Base-by-base conservation (phyloP, 2,888 invertebrate species). In the Bhutanitis thaidina region DNA sequence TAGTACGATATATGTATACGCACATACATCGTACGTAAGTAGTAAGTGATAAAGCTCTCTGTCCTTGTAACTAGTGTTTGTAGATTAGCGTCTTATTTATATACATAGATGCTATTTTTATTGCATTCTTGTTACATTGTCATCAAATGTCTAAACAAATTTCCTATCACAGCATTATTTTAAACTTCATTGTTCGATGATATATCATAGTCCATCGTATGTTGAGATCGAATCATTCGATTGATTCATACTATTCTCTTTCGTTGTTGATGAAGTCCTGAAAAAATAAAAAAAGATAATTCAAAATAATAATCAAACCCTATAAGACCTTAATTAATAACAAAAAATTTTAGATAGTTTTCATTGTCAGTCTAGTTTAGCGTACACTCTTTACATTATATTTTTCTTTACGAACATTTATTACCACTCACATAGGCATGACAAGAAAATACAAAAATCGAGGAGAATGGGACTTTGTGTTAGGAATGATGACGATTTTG, bases 191-290 rank as follows among this genome's bases (percentile, higher is more conserved):
- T 34, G 1, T 12, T 12, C 4, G 10, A 34, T 5, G n/a, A 15
- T 20, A 20, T 13, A 67, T 78, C 69, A 83, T 52, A 83, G 73
- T 47, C 71, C 80, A 56, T 82, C 81, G 53, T 75, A 82, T 10
- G 81, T 72, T 14, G 77, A 69, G 32, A 69, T 67, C 0, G 78
- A 74, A 38, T 80, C 80, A 50, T 60, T 71, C 36, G 80, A 77
- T 55, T 78, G 80, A 10, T 71, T 77, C 0, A 75, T 54, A 27
- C 83, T 80, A 55, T 83, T 85, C 49, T 83, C 84, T 58, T 67
- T 78, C 10, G 67, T 64, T 3, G 78, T 74, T 1, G 88, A 87
- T 1, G 88, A 86, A 14, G 69, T 80, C 25, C 88, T 87, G 79
- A 30, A 79, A 77, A 32, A 27, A 8, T n/a, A n/a, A 20, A 2